Evolutionary conservation across 2,888 invertebrate genomes (phyloP).

Genomic region (Patella depressa): DNA sequence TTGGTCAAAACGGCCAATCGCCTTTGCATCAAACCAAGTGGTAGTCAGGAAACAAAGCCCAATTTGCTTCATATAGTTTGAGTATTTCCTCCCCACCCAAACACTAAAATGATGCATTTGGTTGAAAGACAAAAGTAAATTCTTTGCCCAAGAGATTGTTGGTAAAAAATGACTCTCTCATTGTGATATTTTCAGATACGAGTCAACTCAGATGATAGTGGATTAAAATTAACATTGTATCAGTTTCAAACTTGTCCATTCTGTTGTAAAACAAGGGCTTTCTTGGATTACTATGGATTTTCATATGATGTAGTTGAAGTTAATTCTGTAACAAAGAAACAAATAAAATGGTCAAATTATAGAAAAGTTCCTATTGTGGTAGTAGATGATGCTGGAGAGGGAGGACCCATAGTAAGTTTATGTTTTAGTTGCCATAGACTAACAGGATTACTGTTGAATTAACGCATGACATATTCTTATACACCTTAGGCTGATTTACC

Average conservation of each 20-base stretch:
- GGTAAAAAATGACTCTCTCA: too few relatives aligned
- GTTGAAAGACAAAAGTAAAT: neutral
- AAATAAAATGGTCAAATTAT: conserved; percentile 93
- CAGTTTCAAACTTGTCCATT: conserved; percentile 99
- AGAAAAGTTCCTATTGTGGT: conserved; percentile 95
- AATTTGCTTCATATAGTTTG: too few relatives aligned
- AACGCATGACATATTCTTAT: neutral
- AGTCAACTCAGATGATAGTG: conserved; percentile 48
- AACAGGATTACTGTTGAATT: too few relatives aligned
- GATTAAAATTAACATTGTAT: conserved; percentile 84
- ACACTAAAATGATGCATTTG: conserved; percentile 20
- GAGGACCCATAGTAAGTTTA: conserved; percentile 67
- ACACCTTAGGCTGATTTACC: neutral
- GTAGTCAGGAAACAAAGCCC: too few relatives aligned
- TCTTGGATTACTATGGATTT: conserved; percentile 89
- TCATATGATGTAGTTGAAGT: conserved; percentile 97
- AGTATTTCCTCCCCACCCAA: neutral
- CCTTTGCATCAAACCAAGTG: too few relatives aligned
- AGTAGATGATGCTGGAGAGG: conserved; percentile 75
- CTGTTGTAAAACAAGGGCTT: conserved; percentile 83
- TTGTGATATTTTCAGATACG: conserved; percentile 35
- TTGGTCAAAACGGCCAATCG: too few relatives aligned
- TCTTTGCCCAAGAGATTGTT: neutral
- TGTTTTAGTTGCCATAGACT: neutral
- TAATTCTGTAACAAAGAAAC: conserved; percentile 91